Evolutionary conservation across 30 jellyfish, hydroid and myxozoan species (phyloP), one percentile per base, ranked within the genome.

Genomic region (Turritopsis rubra): DNA sequence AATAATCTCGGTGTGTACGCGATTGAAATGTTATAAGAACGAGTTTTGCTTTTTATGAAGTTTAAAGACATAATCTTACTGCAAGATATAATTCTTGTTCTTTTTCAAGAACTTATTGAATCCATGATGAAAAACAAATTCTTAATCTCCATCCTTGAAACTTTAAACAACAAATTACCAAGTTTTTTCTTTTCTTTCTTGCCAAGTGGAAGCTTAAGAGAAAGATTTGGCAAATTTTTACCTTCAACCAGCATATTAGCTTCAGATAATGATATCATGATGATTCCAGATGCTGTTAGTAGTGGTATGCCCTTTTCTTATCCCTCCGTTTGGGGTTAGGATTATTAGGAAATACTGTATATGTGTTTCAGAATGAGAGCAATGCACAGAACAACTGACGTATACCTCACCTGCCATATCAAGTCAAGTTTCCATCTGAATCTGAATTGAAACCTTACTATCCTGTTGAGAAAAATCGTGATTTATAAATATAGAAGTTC

Each of bases 151-250:
- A 86, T 86, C n/a, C 27, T 80, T 30, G 83, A 71, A 52, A 20
- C 85, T 8, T 74, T 86, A 20, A 75, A 79, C n/a, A 29, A 71
- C 77, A 73, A 66, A 53, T 77, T 86, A n/a, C 94, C 94, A 21
- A 85, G 79, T 79, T 86, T 77, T 41, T 86, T 86, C 71, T 68
- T 86, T 19, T 78, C 88, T 29, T 77, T 79, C n/a, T 29, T 86
- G 29, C 94, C 94, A 53, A 30, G 88, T 53, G 94, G 94, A 18
- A 86, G 94, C 65, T 75, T 86, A n/a, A 79, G 94, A 70, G 94
- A 86, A 25, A 85, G 88, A 8, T 79, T 80, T 71, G 94, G 94
- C 24, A 86, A 86, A 52, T 21, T 80, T 53, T 31, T 86, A 18
- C 94, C 94, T 24, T 86, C 94, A 18, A 79, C 94, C 16, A 54